Evolutionary conservation across 2,888 invertebrate genomes (phyloP), one percentile per base, ranked within the genome.

Genomic region (Machimus atricapillus): DNA sequence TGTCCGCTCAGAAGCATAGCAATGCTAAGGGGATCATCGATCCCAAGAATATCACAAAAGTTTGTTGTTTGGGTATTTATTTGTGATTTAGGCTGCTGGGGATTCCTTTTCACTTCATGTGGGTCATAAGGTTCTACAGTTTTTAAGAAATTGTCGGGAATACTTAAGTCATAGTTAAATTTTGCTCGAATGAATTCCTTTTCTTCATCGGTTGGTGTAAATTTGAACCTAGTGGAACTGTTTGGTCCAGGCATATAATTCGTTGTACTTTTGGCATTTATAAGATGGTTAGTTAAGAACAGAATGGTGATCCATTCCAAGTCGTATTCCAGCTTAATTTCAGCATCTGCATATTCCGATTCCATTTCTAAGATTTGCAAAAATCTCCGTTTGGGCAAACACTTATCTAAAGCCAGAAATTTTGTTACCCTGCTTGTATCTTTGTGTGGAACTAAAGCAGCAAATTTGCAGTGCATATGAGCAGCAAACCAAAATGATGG

Each of bases 401-500:
- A 99, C 93, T 99, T 99, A 91, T 99, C 99, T n/a, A 99, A 93
- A 0, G 98, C 97, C 89, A 99, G 93, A 92, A 99, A 99, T 91
- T 96, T 97, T 0, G 98, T 97, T 0, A 91, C 89, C 31, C 92
- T 91, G n/a, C 93, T 91, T 19, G 93, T 93, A 87, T 94, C 92
- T 37, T 94, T 93, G 92, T 98, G 98, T 52, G 95, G 94, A 6
- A 99, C 95, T 2, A 97, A 89, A 0, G 99, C 99, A 14, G 97
- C 95, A 93, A 98, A 99, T 93, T 98, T 97, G 90, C 97, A 97
- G 93, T 99, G 99, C 89, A 99, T 93, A 94, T 99, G 99, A 43
- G 98, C 99, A 9, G 98, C 94, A 93, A 99, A 99, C 99, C 99
- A 99, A 93, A 97, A 97, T 0, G 94, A 93, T 9, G 99, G 99